Base-by-base conservation (phyloP, 2,113 vertebrate genomes). In the Psammodynastes pulverulentus region DNA sequence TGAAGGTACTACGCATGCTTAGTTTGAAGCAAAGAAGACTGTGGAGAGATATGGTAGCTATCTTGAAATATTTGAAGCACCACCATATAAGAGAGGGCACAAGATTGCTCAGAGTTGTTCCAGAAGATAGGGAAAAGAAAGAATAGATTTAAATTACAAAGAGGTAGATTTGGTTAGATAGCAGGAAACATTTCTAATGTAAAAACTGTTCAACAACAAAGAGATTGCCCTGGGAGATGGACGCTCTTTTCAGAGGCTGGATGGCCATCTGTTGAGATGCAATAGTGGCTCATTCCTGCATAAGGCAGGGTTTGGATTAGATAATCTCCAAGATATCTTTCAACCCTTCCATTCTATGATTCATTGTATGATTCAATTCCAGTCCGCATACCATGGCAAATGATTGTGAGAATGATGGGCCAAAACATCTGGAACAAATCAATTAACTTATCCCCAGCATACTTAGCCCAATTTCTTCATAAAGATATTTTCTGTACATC, bases 391-490 rank as follows among this genome's bases (percentile, higher is more conserved):
- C 72, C 72, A 79, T 79, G n/a, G 17, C 72, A 79, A 79, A 43
- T 43, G 34, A 43, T 79, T 43, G 34, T 43, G 72, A 79, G 17
- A 43, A 43, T 21, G 34, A 43, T 43, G 72, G 72, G 72, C 72
- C 72, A 79, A 79, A 79, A 79, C 72, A 79, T 79, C 67, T 79
- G 67, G 67, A 79, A 39, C n/a, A 39, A 39, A 79, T 79, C 72
- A 79, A 79, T 79, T 79, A 21, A 79, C 67, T 79, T 79, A 79
- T 43, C 34, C 72, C 34, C 72, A 43, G 72, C 34, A 79, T 79
- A 94, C 92, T 94, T 93, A 94, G 95, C 95, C 93, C 95, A 94
- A 94, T 93, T 94, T 92, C 92, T 92, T 94, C 84, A 51, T 43
- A 88, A 92, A 90, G 26, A 93, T 79, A 87, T 87, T 93, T 94